phyloP scores from a whole-genome alignment of 2,888 invertebrate species.

The Dioctria rufipes region DNA sequence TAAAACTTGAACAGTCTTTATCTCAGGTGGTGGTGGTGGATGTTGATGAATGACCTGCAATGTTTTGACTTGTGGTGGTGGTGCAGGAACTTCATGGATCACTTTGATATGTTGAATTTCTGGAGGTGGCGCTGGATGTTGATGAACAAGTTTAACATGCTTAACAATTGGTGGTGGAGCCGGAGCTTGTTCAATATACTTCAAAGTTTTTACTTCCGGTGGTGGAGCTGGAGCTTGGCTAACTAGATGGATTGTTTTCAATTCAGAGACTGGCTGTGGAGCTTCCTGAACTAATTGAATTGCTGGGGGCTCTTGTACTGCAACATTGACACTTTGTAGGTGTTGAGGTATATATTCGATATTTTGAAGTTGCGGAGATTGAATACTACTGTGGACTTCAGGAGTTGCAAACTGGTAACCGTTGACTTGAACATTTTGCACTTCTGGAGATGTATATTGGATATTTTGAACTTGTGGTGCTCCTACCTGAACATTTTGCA shows the following conservation, averaged over 20 bases:
- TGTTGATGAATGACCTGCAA: constrained; percentile 35
- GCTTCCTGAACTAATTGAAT: constrained; percentile 16
- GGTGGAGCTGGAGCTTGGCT: constrained; percentile 36
- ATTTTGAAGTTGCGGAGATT: constrained; percentile 10
- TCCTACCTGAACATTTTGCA: not conserved
- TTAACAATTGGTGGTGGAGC: constrained; percentile 40
- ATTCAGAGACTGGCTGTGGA: constrained; percentile 6
- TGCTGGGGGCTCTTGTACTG: constrained; percentile 6
- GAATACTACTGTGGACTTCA: not conserved
- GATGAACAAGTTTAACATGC: constrained; percentile 38
- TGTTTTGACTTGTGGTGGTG: constrained; percentile 38
- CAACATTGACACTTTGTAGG: constrained; percentile 4
- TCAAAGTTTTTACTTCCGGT: constrained; percentile 21
- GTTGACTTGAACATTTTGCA: not conserved
- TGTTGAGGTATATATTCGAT: not conserved
- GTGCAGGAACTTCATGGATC: constrained; percentile 32
- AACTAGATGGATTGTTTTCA: constrained; percentile 31
- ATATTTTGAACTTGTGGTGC: not conserved
- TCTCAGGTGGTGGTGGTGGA: constrained; percentile 45
- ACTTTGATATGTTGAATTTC: constrained; percentile 18
- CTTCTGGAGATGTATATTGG: constrained; percentile 4
- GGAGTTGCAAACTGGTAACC: not conserved
- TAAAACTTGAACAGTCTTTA: constrained; percentile 38
- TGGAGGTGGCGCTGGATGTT: constrained; percentile 47
- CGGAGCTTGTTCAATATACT: constrained; percentile 17